These are phyloP conservation scores for Aramus guarauna DNA, from an alignment of 2,113 vertebrate genomes.

Conservation along the genomic window DNA sequence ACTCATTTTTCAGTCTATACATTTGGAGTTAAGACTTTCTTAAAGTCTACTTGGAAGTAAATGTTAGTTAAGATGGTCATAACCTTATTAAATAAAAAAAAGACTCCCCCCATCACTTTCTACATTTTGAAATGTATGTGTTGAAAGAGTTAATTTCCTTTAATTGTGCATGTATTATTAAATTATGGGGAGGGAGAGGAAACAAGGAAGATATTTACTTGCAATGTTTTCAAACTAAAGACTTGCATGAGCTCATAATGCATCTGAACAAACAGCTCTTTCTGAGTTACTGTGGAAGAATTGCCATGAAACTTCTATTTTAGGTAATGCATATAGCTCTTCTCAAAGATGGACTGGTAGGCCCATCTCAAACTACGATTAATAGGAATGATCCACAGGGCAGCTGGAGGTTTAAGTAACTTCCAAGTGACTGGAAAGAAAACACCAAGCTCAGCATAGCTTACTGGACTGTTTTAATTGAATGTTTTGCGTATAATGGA, in stretches of 20 bases:
- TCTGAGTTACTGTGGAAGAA: neutral
- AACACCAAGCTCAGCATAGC: neutral
- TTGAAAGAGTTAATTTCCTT: neutral
- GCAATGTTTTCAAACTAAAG: neutral
- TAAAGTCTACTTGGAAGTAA: neutral
- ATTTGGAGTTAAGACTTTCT: too few species aligned
- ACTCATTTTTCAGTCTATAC: too few species aligned
- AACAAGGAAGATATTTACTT: neutral
- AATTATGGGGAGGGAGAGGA: neutral
- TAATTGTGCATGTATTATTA: neutral
- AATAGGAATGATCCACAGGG: neutral
- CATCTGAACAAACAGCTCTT: neutral
- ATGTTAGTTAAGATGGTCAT: neutral
- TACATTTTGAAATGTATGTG: neutral
- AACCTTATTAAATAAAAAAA: neutral
- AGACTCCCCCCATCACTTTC: rapidly evolving
- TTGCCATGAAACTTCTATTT: neutral
- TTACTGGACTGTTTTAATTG: neutral
- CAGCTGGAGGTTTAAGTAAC: neutral
- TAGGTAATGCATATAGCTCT: neutral
- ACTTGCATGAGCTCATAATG: neutral
- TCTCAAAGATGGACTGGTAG: neutral
- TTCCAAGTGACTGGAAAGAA: neutral
- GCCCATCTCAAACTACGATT: neutral
- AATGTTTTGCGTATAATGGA: neutral